Evolutionary conservation across 2,888 invertebrate species (phyloP).

Genomic region (Megamerina dolium): DNA sequence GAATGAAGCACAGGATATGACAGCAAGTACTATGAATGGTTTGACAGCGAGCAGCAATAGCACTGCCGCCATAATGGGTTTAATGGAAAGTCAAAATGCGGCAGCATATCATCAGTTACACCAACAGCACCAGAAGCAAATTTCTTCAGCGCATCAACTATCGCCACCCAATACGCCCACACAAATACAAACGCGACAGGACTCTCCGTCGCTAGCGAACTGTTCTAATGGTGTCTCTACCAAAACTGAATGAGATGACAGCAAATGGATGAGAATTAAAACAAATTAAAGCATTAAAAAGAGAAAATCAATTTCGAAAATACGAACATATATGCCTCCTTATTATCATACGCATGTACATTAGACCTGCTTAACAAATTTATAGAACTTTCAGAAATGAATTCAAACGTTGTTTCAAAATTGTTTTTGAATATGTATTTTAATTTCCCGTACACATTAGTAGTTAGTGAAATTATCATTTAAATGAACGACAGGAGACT

Average conservation of each 20-base stretch:
- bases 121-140: slow-evolving; percentile 22
- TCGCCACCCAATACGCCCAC: slow-evolving; percentile 43
- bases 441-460: no score
- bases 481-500: no score
- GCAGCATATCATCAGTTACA: slow-evolving; percentile 22
- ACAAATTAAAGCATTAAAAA: no score
- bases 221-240: slow-evolving; percentile 19
- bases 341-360: no score
- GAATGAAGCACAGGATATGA: slow-evolving; percentile 49
- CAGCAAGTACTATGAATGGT: slow-evolving; percentile 46
- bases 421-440: no score
- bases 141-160: slow-evolving; percentile 25
- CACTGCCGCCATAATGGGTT: slow-evolving; percentile 24
- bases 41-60: slow-evolving; percentile 27
- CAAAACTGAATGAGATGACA: slow-evolving; percentile 27
- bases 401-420: no score
- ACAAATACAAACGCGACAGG: slow-evolving; percentile 23
- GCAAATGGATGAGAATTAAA: no score
- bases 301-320: no score
- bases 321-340: no score
- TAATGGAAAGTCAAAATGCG: slow-evolving; percentile 7
- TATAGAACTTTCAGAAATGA: no score
- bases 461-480: no score
- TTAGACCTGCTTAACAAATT: no score
- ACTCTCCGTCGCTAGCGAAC: slow-evolving; percentile 18